Evolutionary conservation across 2,797 vertebrate genomes (phyloP), one percentile per base, ranked within the genome.

Genomic region (Microtus agrestis): DNA sequence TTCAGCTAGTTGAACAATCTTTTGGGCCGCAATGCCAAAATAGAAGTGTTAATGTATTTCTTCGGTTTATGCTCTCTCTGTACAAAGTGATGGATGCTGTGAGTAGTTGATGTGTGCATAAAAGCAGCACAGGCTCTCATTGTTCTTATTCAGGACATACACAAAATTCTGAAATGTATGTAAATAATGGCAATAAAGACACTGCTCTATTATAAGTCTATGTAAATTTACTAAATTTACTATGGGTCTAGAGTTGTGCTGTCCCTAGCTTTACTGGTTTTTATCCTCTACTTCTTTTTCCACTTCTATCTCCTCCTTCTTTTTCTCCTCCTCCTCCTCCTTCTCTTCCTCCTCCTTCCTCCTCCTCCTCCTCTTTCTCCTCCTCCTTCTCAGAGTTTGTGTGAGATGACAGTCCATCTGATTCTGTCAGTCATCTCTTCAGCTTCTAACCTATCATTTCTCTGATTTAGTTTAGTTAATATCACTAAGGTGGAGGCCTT

Each of bases 1-100:
- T 96, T 94, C 76, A 93, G 78, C 81, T 96, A 93, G 74, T 46
- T 95, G 95, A 95, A 96, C 54, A 89, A 73, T 93, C 65, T 93
- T 96, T 97, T 94, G 46, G 78, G 54, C 23, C 92, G 34, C 37
- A 89, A 2, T 67, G 40, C 59, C 34, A 43, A 95, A 94, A 96
- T 87, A 89, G 87, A 80, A 88, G 95, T 84, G 87, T 95, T 88
- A 69, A 80, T 95, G 71, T 80, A 86, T 96, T 73, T 81, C 87
- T 95, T 92, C 76, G 80, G 51, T 93, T 96, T 96, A 84, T 87
- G 78, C 21, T 93, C 17, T 87, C 29, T 86, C 73, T 37, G 14
- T 61, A 56, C 59, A 93, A 89, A 96, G 67, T 76, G 78, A 37
- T 71, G 67, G 84, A 86, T 81, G 88, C 81, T 95, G 31, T 54